phyloP scores from a whole-genome alignment of 2,888 invertebrate genomes.

The Ariolimax columbianus region DNA sequence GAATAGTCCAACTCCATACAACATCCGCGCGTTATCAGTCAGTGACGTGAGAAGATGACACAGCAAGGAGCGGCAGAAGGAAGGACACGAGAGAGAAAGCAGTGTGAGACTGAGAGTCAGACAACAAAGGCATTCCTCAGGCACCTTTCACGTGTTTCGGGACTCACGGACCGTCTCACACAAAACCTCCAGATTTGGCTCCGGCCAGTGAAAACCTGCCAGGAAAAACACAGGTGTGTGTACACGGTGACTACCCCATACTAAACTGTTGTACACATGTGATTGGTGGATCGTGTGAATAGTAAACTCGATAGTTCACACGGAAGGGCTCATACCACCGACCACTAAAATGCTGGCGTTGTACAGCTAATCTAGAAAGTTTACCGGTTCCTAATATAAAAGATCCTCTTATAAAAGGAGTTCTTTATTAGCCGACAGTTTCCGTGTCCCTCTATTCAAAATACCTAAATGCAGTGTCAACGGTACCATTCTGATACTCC shows the following conservation, averaged over 20 bases:
- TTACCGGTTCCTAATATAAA: no score
- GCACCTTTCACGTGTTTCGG: background rate
- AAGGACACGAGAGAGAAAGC: constrained; percentile 34
- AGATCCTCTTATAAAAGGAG: no score
- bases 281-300: background rate
- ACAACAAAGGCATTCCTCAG: background rate
- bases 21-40: no score
- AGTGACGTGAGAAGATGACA: no score
- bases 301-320: background rate
- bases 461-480: no score
- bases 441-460: no score
- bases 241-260: background rate
- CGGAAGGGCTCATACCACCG: no score
- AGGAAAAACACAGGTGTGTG: constrained; percentile 8
- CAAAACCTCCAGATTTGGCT: background rate
- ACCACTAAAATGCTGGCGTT: no score
- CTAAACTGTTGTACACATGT: background rate
- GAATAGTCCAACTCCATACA: no score
- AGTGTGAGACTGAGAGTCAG: background rate
- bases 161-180: background rate
- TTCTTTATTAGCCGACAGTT: no score
- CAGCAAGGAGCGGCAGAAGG: constrained; percentile 42
- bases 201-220: background rate
- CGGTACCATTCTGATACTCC: no score
- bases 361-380: no score